Conservation (phyloP, 2,113 vertebrate genomes). For the Tachysurus fulvidraco region DNA sequence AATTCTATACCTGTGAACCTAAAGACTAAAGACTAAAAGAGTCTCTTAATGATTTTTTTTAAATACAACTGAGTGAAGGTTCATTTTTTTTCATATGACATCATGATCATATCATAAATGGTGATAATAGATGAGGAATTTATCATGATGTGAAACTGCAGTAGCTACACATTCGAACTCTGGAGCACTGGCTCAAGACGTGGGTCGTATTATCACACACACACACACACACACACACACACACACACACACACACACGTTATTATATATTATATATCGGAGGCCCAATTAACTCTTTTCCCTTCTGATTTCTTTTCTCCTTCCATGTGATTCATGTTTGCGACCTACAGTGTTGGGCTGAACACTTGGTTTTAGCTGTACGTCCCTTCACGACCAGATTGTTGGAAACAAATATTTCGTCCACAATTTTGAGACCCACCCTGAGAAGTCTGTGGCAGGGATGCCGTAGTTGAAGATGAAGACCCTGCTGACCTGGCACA, state of each 20-base stretch:
- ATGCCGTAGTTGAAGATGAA: conserved; percentile 78
- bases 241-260: background rate
- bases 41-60: background rate
- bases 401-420: background rate
- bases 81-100: background rate
- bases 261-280: background rate
- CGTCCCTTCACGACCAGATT: conserved; percentile 4
- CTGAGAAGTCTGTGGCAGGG: conserved; percentile 79
- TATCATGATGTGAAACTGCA: background rate
- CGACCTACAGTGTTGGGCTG: background rate
- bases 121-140: background rate
- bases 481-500: conserved; percentile 73
- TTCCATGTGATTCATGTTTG: conserved; percentile 4
- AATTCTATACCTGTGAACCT: background rate
- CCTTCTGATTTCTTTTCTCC: background rate
- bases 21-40: background rate
- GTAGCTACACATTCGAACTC: too few species aligned
- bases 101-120: background rate
- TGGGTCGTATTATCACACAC: background rate
- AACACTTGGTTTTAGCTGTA: background rate
- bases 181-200: background rate
- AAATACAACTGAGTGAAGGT: background rate
- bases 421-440: conserved; percentile 63
- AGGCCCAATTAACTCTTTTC: conserved; percentile 20
- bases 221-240: too few species aligned